Evolutionary conservation across 2,113 vertebrate species (phyloP).

Genomic region (Phalacrocorax carbo): DNA sequence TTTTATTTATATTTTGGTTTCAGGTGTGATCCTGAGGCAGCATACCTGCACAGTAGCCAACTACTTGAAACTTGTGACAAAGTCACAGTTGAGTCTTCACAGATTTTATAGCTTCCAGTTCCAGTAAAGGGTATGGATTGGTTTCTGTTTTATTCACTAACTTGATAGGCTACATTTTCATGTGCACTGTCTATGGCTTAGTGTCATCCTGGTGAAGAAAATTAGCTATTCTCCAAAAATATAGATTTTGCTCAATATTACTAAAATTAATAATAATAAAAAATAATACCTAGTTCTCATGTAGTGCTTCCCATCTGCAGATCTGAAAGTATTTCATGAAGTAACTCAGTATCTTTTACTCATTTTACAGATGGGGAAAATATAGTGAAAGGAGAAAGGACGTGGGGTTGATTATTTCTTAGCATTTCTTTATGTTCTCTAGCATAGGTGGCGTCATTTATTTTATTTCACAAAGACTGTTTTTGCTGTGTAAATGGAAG

Average conservation of each 20-base stretch:
- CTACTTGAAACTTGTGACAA: not conserved
- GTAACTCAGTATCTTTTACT: not conserved
- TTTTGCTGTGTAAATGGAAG: no score
- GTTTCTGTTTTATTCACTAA: not conserved
- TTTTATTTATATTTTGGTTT: not conserved
- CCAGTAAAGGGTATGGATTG: not conserved
- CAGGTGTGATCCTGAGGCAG: not conserved
- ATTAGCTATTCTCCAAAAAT: not conserved
- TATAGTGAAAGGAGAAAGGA: no score
- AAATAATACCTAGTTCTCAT: no score
- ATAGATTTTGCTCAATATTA: no score
- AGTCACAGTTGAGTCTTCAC: not conserved
- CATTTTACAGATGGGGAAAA: not conserved
- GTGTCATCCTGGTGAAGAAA: not conserved
- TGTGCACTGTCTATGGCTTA: not conserved
- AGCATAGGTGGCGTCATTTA: no score
- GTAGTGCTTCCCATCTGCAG: not conserved
- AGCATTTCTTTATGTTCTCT: no score
- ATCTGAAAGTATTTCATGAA: not conserved
- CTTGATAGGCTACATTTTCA: not conserved
- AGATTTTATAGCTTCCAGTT: not conserved
- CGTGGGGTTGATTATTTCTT: no score
- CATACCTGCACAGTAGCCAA: not conserved
- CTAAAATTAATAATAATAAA: no score
- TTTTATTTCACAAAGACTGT: no score